Evolutionary conservation across 2,113 vertebrate species (phyloP).

Genomic region (Verasper variegatus): DNA sequence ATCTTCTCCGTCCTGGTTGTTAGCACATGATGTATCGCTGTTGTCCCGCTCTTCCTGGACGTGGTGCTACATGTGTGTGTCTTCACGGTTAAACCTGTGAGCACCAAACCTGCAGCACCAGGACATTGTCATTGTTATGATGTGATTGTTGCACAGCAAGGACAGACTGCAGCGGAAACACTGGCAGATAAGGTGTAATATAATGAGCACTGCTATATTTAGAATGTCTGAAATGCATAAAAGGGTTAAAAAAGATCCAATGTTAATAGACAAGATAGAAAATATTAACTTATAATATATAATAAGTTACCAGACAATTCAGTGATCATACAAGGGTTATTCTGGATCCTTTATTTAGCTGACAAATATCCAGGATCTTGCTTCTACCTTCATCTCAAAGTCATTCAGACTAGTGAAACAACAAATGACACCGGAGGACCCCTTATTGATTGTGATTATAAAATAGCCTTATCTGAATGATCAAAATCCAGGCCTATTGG

Average conservation of each 20-base stretch:
- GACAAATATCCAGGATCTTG: no score
- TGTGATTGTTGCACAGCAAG: constrained; percentile 18
- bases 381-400: no score
- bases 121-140: neutral
- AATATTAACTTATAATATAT: neutral
- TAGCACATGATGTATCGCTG: constrained; percentile 54
- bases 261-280: neutral
- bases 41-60: neutral
- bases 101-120: neutral
- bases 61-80: constrained; percentile 2
- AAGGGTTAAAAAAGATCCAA: neutral
- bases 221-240: neutral
- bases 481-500: neutral
- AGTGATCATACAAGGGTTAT: neutral
- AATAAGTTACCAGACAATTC: neutral
- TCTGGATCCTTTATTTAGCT: neutral
- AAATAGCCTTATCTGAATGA: neutral
- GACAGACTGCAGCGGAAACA: neutral
- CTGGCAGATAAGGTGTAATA: neutral
- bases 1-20: constrained; percentile 42
- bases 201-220: neutral
- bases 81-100: constrained; percentile 25
- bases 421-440: constrained; percentile 8
- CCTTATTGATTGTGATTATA: constrained; percentile 6
- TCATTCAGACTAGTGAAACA: no score